A percentile compares a stretch with the other conserved stretches of the same genome.
Evolutionary conservation across 2,797 vertebrate species (phyloP).

Genomic region (Fundulus diaphanus): DNA sequence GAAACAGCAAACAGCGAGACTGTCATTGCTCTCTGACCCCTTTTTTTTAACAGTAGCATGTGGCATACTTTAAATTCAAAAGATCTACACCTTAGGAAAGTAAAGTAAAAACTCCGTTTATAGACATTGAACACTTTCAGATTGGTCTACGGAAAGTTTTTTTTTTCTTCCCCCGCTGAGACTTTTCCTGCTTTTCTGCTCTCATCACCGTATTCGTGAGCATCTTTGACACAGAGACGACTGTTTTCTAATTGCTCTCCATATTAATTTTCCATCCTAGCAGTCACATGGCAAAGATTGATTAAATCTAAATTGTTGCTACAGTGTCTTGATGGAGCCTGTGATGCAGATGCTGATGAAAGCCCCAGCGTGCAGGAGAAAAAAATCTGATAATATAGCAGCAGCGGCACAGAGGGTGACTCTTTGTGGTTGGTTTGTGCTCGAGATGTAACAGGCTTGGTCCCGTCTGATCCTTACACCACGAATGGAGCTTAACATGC

Average conservation of each 20-base stretch:
- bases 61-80: conserved; percentile 12
- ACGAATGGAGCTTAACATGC: conserved; percentile 58
- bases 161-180: conserved; percentile 38
- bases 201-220: conserved; percentile 46
- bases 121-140: conserved; percentile 29
- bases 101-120: conserved; percentile 34
- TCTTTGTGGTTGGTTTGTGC: conserved; percentile 16
- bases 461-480: conserved; percentile 41
- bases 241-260: conserved; percentile 76
- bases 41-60: conserved; percentile 32
- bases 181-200: conserved; percentile 41
- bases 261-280: conserved; percentile 77
- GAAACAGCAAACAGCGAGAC: conserved; percentile 30
- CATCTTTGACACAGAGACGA: conserved; percentile 67
- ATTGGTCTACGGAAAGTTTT: conserved; percentile 28
- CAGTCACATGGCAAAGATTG: conserved; percentile 78
- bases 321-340: conserved; percentile 69
- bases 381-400: conserved; percentile 34
- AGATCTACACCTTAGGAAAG: conserved; percentile 23
- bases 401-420: conserved; percentile 20
- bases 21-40: conserved; percentile 32
- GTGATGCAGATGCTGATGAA: conserved; percentile 66
- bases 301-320: conserved; percentile 80
- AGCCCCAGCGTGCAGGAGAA: conserved; percentile 36
- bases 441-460: conserved; percentile 42